phyloP scores from a whole-genome alignment of 2,797 vertebrate genomes.

The Notoglanidium macrostoma region DNA sequence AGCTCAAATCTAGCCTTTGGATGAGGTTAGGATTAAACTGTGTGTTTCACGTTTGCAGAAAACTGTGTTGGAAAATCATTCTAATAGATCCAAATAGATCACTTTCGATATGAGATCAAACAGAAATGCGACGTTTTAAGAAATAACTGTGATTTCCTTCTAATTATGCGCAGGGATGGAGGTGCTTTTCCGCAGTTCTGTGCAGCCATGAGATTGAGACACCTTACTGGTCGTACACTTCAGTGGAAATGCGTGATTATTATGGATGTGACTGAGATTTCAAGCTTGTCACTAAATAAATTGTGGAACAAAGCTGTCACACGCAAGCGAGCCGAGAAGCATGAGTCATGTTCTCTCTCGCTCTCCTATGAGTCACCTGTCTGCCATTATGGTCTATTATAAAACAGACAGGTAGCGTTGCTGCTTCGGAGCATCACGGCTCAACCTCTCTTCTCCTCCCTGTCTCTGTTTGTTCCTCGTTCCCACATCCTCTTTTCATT shows the following conservation, averaged over 20 bases:
- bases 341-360: constrained; percentile 40
- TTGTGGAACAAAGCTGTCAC: background rate
- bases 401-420: constrained; percentile 27
- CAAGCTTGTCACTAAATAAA: constrained; percentile 8
- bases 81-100: background rate
- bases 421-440: background rate
- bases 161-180: background rate
- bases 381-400: constrained; percentile 46
- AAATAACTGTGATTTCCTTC: background rate
- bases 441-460: constrained; percentile 3
- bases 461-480: constrained; percentile 12
- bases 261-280: constrained; percentile 20
- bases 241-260: background rate
- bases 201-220: too few relatives aligned
- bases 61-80: background rate
- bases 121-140: background rate
- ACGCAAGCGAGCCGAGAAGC: background rate
- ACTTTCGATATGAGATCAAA: background rate
- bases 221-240: background rate
- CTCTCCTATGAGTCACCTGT: constrained; percentile 48
- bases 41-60: background rate
- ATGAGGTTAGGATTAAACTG: background rate
- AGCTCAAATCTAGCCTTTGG: background rate
- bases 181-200: background rate
- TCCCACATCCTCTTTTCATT: constrained; percentile 37